phyloP scores from a whole-genome alignment of 2,113 vertebrate species.

The Menidia beryllina region DNA sequence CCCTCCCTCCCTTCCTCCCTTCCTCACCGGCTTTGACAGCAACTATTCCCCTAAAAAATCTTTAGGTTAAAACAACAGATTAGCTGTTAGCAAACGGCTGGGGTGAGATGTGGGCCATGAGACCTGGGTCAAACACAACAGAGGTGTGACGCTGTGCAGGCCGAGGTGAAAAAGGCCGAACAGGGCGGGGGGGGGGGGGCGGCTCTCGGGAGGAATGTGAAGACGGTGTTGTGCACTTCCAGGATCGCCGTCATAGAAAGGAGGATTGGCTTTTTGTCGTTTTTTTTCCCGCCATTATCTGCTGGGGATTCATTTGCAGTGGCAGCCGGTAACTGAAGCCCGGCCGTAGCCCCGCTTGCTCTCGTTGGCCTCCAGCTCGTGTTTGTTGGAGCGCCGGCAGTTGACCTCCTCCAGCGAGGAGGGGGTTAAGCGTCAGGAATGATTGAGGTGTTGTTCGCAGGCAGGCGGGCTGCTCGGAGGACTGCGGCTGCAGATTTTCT shows the following conservation, averaged over 20 bases:
- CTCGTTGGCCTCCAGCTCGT: conserved; percentile 3
- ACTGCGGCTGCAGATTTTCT: conserved; percentile 48
- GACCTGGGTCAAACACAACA: conserved; percentile 7
- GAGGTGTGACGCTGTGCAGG: too few species aligned
- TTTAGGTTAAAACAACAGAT: neutral
- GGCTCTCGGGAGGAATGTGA: conserved; percentile 52
- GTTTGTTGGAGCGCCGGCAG: conserved; percentile 53
- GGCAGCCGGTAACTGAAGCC: conserved; percentile 58
- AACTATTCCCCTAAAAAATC: conserved; percentile 18
- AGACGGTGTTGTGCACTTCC: conserved; percentile 50
- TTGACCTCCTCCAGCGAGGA: conserved; percentile 49
- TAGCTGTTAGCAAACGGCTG: conserved; percentile 15
- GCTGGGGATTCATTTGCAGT: conserved; percentile 69
- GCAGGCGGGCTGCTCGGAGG: conserved; percentile 59
- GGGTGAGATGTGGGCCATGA: conserved; percentile 33
- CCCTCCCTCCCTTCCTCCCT: too few species aligned
- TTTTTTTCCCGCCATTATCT: too few species aligned
- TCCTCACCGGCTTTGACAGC: conserved; percentile 1
- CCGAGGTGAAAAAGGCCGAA: conserved; percentile 44
- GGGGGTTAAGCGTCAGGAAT: conserved; percentile 68
- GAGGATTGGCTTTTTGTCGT: conserved; percentile 62
- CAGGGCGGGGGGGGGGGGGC: conserved; percentile 28
- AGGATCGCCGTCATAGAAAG: conserved; percentile 51
- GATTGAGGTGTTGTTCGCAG: conserved; percentile 73
- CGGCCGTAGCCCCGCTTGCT: conserved; percentile 24